Base-by-base conservation (phyloP, 2,797 vertebrate genomes). In the Adelosebastes latens region DNA sequence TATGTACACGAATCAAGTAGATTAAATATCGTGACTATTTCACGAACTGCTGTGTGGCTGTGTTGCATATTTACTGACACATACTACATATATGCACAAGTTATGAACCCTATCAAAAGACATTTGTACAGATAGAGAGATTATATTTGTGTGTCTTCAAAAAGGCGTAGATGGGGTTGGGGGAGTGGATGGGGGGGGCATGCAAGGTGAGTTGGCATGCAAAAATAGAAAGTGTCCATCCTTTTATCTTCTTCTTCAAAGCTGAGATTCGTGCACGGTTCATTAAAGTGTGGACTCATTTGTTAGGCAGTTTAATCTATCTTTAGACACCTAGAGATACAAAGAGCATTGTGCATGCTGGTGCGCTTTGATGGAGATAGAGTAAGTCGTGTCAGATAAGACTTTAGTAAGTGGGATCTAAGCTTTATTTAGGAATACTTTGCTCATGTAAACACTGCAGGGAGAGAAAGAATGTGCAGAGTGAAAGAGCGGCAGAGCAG, bases 231-330 rank as follows among this genome's bases (percentile, higher is more conserved):
- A 72, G 65, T 31, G 29, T 9, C 24, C 10, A 56, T 66, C 72
- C 29, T 87, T 85, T 79, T 25, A 78, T 84, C 74, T 81, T 0
- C 62, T 56, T 67, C 68, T 78, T 81, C 67, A 86, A 87, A 88
- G 79, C 56, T 62, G 49, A 36, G 18, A 59, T 62, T 69, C 49
- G 72, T 64, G 59, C 32, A 70, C 22, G n/a, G 52, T 83, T 86
- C 61, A 81, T 87, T 87, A 61, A 77, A 82, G 13, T 27, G 29
- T 6, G 2, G 64, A 31, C 20, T 22, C 6, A n/a, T 74, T 78
- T 84, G 5, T 76, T 69, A 61, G 46, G 31, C 27, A 34, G 31
- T 29, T 36, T 59, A 24, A 32, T 79, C 79, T 84, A 56, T 86
- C 61, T 67, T 77, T 65, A 81, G 52, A 78, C 34, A 75, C 36